These are phyloP conservation scores for Scaptodrosophila lebanonensis DNA, from an alignment of 1,140 invertebrate species.

Conservation along the genomic window DNA sequence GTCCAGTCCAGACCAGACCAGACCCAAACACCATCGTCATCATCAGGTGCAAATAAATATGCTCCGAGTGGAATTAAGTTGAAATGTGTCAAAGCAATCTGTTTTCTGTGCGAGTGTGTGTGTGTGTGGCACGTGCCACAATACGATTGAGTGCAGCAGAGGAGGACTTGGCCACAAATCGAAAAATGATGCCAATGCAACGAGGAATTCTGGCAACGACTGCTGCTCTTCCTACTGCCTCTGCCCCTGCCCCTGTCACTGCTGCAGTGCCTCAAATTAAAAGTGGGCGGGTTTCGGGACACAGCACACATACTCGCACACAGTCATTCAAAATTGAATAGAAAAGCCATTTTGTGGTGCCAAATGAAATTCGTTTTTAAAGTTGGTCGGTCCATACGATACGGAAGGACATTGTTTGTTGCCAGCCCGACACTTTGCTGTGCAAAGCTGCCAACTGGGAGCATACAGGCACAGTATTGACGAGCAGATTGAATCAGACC, in stretches of 20 bases:
- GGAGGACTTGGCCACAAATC: slow-evolving; percentile 35
- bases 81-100: slow-evolving; percentile 3
- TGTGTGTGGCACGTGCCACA: not conserved
- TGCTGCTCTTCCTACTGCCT: slow-evolving; percentile 8
- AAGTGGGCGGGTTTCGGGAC: too few relatives aligned
- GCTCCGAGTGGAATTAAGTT: slow-evolving; percentile 37
- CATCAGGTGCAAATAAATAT: slow-evolving; percentile 49
- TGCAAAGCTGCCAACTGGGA: too few relatives aligned
- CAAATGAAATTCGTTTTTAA: slow-evolving; percentile 50
- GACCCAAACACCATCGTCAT: too few relatives aligned
- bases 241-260: not conserved
- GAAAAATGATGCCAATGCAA: slow-evolving; percentile 29
- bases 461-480: too few relatives aligned
- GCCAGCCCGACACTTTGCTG: too few relatives aligned
- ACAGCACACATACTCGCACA: too few relatives aligned
- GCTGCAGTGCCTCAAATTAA: slow-evolving; percentile 18
- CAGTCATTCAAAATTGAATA: slow-evolving; percentile 30
- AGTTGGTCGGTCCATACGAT: slow-evolving; percentile 26
- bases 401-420: too few relatives aligned
- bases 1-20: too few relatives aligned
- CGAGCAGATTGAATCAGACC: too few relatives aligned
- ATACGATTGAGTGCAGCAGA: too few relatives aligned
- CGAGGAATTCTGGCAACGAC: slow-evolving; percentile 6
- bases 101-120: too few relatives aligned
- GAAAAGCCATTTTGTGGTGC: slow-evolving; percentile 45